Evolutionary conservation across 2,888 invertebrate genomes (phyloP), one percentile per base, ranked within the genome.

Genomic region (Scaptomyza parva): DNA sequence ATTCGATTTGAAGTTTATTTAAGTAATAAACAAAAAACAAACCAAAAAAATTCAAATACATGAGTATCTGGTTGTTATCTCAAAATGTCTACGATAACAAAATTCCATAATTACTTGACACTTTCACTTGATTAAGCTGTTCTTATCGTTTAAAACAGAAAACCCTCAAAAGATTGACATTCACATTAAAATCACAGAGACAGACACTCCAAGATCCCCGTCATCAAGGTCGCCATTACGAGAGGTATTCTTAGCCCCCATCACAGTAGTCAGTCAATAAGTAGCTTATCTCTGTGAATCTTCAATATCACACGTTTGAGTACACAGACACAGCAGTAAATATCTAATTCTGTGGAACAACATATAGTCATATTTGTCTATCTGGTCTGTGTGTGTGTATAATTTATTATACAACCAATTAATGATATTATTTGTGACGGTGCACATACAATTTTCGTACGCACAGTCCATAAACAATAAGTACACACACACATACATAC

Each of bases 331-430:
- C n/a, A n/a, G n/a, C 7, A 12, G 8, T 9, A 8, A 41, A 8
- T n/a, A 14, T 44, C 11, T 3, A 9, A 5, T 30, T 12, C 24
- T 30, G 7, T 12, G 22, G 14, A 9, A 28, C 14, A 2, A 35
- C 3, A n/a, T 8, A n/a, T 18, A 12, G 17, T 9, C 2, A 43
- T 12, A n/a, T 12, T 22, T 12, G 3, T 14, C n/a, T 4, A 12
- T 26, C 28, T n/a, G n/a, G n/a, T n/a, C n/a, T n/a, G 22, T 22
- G 9, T 17, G 28, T 28, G n/a, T n/a, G 28, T 6, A 11, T 26
- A 48, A 64, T 75, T 75, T 75, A 70, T 37, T 54, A n/a, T 30
- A 18, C 18, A 9, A 0, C 44, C 18, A 41, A 11, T 33, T n/a
- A 33, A 33, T 22, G 11, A 26, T n/a, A 20, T 40, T 33, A 45